These are phyloP conservation scores for Coptodon rendalli DNA, from an alignment of 2,113 vertebrate species.

Conservation along the genomic window DNA sequence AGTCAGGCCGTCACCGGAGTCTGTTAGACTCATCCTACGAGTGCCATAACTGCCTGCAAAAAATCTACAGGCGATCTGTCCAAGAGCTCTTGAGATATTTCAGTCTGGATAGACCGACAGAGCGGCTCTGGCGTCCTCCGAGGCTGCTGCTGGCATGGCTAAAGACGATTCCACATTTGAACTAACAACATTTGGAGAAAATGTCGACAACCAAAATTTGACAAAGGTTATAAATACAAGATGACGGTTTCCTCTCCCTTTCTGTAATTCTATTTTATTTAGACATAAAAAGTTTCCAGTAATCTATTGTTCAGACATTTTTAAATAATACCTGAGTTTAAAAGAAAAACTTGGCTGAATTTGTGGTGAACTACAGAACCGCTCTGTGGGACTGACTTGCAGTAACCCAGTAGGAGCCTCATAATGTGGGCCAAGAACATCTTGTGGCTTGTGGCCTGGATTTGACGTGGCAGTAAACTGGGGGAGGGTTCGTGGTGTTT, in stretches of 20 bases:
- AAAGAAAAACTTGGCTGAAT: neutral
- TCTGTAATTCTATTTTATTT: neutral
- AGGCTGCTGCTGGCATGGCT: neutral
- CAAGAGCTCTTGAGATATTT: neutral
- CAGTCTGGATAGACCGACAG: neutral
- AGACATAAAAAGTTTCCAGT: neutral
- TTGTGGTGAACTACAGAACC: slow-evolving; percentile 1
- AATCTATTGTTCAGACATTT: neutral
- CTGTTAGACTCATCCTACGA: neutral
- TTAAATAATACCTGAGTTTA: slow-evolving; percentile 5
- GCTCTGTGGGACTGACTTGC: slow-evolving; percentile 29
- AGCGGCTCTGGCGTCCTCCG: neutral
- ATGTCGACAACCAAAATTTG: neutral
- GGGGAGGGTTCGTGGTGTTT: neutral
- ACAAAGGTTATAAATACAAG: neutral
- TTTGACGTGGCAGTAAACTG: slow-evolving; percentile 32
- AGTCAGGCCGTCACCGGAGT: neutral
- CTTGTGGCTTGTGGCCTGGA: slow-evolving; percentile 49
- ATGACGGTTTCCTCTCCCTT: neutral
- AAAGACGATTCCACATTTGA: neutral
- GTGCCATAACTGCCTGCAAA: neutral
- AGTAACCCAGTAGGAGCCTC: slow-evolving; percentile 28
- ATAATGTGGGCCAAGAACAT: slow-evolving; percentile 40
- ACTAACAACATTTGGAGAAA: neutral
- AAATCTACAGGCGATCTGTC: neutral